Base-by-base conservation (phyloP, 2,888 invertebrate species). In the Harpalus rubripes region DNA sequence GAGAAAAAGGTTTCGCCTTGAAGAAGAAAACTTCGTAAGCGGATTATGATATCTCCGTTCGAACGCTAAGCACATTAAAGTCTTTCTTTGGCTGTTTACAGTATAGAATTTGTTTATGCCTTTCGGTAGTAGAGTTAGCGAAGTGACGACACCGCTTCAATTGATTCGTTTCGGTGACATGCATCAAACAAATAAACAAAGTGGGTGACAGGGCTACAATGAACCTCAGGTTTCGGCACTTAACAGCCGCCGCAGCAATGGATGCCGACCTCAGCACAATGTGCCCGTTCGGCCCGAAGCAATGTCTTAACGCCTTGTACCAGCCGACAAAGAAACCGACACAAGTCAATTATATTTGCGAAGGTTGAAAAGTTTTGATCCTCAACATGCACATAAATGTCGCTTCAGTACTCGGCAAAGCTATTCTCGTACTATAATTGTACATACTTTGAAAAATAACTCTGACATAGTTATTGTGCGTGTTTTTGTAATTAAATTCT, bases 161-260 rank as follows among this genome's bases (percentile, higher is more conserved):
- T 63, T 26, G 63, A 63, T 63, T 12, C 63, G 22, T 63, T 22
- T 18, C 22, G 22, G 44, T 52, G 44, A 52, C 44, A 44, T 41
- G 41, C 74, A 74, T 16, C 74, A 74, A 72, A 74, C 58, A 78
- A 59, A 78, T 58, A 56, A 78, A 78, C 78, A 78, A 56, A 78
- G 78, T 78, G 41, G 32, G n/a, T 68, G 68, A 68, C 32, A 32
- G 12, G 41, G 8, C 7, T 0, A 78, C 78, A 78, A 78, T 78
- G 59, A 22, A 39, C 18, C n/a, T 56, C 12, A 18, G 56, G 78
- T 78, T 78, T 78, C 78, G 78, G 78, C 58, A 78, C 56, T 76
- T 76, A 76, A 15, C 58, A 32, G 32, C 26, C 26, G 78, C 78
- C 78, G 32, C 78, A 78, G 78, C 52, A 78, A 76, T 41, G 16